phyloP scores from a whole-genome alignment of 2,797 vertebrate genomes.

The Leucoraja ocellata region DNA sequence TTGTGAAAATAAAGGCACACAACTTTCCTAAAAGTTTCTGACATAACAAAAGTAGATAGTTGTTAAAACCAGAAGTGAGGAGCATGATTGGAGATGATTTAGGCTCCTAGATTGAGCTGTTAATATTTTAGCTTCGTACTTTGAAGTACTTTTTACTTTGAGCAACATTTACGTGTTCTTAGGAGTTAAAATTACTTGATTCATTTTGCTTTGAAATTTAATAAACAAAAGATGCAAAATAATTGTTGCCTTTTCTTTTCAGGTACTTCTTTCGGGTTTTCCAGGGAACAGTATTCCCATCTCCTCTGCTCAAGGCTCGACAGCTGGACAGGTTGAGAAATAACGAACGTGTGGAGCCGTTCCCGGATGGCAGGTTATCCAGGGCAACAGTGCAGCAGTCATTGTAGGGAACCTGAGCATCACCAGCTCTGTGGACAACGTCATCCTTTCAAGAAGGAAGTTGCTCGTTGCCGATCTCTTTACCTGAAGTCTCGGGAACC shows the following conservation, averaged over 20 bases:
- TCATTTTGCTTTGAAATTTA: not conserved
- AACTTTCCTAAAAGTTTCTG: not conserved
- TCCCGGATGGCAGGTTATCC: slow-evolving; percentile 52
- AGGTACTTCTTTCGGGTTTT: slow-evolving; percentile 67
- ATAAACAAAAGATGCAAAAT: not conserved
- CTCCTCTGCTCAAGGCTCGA: slow-evolving; percentile 54
- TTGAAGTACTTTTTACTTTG: no score
- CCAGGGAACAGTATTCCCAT: slow-evolving; percentile 60
- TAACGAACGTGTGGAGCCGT: slow-evolving; percentile 45
- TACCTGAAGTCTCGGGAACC: not conserved
- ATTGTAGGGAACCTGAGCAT: not conserved
- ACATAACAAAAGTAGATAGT: not conserved
- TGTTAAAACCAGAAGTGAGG: not conserved
- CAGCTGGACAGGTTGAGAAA: slow-evolving; percentile 50
- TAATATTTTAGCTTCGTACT: not conserved
- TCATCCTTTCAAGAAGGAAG: not conserved
- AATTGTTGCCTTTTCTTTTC: slow-evolving; percentile 44
- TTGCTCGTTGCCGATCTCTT: not conserved
- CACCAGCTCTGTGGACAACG: not conserved
- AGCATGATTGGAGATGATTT: no score
- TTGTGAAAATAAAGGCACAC: not conserved
- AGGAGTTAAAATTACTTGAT: not conserved
- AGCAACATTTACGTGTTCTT: not conserved
- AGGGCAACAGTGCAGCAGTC: not conserved
- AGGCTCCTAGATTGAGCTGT: not conserved